Evolutionary conservation across 2,888 invertebrate species (phyloP), one percentile per base, ranked within the genome.

Genomic region (Drosophila mercatorum): DNA sequence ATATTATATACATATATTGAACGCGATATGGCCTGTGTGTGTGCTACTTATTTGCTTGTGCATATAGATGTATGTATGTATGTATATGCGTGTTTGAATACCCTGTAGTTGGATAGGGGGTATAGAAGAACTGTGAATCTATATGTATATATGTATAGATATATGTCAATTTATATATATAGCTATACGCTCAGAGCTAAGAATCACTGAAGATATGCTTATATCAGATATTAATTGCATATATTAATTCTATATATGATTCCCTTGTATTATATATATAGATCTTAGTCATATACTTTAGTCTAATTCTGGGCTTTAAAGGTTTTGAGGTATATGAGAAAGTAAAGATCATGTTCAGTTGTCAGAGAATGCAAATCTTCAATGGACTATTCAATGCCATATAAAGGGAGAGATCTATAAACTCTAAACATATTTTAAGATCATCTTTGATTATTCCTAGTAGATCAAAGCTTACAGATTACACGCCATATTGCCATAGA

Each of bases 41-140:
- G 67, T 67, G 60, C 67, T n/a, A 67, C 36, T 67, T 67, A 67
- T 41, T 57, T 34, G 41, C n/a, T 49, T 38, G 28, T 14, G n/a
- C 14, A 43, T 28, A 14, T 41, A 12, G 56, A 26, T 34, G 5
- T 53, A 12, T 60, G 44, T 53, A 12, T 60, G 44, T 72, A 26
- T 38, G 5, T 53, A 14, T 60, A 44, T 72, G 41, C 59, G 47
- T 56, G 28, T 28, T 6, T 2, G 11, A 26, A 43, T 64, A 64
- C 65, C 65, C 65, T 64, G 36, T 44, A 36, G 5, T 12, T 5
- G 8, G 2, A 3, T 14, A 2, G 7, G 5, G 5, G 11, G 17
- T 5, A 28, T 17, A 12, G 3, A 12, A 26, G 56, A 43, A 8
- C 8, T 34, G 14, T 31, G 41, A 31, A 28, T 26, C 26, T 12